Evolutionary conservation across 2,888 invertebrate genomes (phyloP).

Genomic region (Meteorus cinctellus): DNA sequence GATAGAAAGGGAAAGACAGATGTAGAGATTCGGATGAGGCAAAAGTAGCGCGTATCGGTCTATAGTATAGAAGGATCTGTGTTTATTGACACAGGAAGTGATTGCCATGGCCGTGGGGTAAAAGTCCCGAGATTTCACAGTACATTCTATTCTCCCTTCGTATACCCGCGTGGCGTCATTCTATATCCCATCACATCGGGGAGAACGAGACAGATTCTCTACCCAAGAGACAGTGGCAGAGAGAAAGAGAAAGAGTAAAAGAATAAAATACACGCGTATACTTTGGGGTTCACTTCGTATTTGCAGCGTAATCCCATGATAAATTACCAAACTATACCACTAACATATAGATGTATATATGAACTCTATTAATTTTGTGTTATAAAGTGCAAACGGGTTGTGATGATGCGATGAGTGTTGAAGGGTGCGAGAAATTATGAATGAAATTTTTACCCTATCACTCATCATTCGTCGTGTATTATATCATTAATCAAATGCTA

Average conservation of each 20-base stretch:
- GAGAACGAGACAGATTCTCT: not conserved
- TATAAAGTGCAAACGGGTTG: slow-evolving; percentile 60
- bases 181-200: slow-evolving; percentile 31
- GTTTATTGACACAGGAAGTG: slow-evolving; percentile 72
- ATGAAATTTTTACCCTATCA: slow-evolving; percentile 34
- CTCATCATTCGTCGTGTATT: not conserved
- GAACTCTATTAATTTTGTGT: slow-evolving; percentile 73
- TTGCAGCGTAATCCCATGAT: slow-evolving; percentile 72
- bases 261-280: slow-evolving; percentile 41
- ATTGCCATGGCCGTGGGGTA: slow-evolving; percentile 63
- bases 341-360: slow-evolving; percentile 54
- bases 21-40: slow-evolving; percentile 10
- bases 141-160: slow-evolving; percentile 44
- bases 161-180: slow-evolving; percentile 24
- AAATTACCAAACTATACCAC: slow-evolving; percentile 66
- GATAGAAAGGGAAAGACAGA: slow-evolving; percentile 3
- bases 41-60: slow-evolving; percentile 28
- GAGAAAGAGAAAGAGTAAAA: not conserved
- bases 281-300: slow-evolving; percentile 56
- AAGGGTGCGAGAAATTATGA: slow-evolving; percentile 28
- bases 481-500: not conserved
- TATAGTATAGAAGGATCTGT: slow-evolving; percentile 58
- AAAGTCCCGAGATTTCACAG: slow-evolving; percentile 50
- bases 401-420: slow-evolving; percentile 12
- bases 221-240: not conserved